Base-by-base conservation (phyloP, 2,113 vertebrate genomes). In the Xyrauchen texanus region DNA sequence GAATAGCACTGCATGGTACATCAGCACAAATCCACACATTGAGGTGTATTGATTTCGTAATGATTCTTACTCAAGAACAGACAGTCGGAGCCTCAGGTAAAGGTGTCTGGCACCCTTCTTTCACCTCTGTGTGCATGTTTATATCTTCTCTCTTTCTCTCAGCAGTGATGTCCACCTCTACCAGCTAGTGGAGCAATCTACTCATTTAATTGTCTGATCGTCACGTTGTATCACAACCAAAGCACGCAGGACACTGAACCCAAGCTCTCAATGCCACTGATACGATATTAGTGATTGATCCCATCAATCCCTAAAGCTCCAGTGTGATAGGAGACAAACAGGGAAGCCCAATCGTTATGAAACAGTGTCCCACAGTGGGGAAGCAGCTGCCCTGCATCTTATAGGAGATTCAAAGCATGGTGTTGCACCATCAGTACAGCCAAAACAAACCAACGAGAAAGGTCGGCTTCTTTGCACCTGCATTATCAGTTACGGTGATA, bases 161-260 rank as follows among this genome's bases (percentile, higher is more conserved):
- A 68, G 68, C 74, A 55, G 73, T 82, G 85, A 88, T 61, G 3
- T 82, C 73, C 49, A 81, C 81, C 87, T 81, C 81, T 70, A 34
- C 68, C 55, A 21, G 68, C 34, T 7, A 65, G 71, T 16, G 15
- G 70, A 77, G 63, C 58, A 78, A 80, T 86, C 79, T 86, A 83
- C 87, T 83, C 58, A 60, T 58, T 67, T 80, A 88, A 88, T 84
- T 89, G 83, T 86, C 47, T 74, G 66, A 69, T 82, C 86, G 84
- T 89, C 87, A 81, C 72, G 77, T 82, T 0, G 7, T 81, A 83
- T 71, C 73, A 75, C 58, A 58, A 61, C 82, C 67, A 53, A 13
- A 61, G 62, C 34, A 63, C 51, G 46, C 60, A 46, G 65, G 21
- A 34, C 21, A 60, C 15, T 45, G 46, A 51, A 15, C n/a, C 57